A percentile compares a stretch with the other conserved stretches of the same genome.
Conservation (phyloP, 2,113 vertebrate species). For the Gadus macrocephalus region DNA sequence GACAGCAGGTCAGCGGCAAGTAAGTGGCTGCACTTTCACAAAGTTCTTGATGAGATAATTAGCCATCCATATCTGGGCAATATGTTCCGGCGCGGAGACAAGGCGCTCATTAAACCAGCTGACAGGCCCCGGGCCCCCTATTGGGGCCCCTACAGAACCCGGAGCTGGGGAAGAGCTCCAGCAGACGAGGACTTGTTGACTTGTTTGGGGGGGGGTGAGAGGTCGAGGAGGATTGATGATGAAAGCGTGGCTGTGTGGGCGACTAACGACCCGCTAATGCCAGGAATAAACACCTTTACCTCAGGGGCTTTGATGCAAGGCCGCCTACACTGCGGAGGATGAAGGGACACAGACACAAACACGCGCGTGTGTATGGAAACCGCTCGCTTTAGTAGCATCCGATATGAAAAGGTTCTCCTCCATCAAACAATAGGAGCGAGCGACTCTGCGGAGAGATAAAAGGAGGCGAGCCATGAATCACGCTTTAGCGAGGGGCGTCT, state of each 20-base stretch:
- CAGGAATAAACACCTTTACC: no score
- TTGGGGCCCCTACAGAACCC: constrained; percentile 35
- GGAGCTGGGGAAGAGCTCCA: constrained; percentile 39
- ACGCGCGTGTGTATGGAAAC: no score
- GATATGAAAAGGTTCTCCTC: no score
- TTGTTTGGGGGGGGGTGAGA: not conserved
- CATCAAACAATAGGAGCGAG: no score
- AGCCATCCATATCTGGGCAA: constrained; percentile 66
- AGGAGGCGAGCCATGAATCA: constrained; percentile 45
- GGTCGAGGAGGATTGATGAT: no score
- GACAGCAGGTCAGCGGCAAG: constrained; percentile 60
- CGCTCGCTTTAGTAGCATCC: no score
- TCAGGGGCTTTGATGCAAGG: no score
- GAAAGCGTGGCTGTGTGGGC: no score
- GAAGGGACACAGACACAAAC: no score
- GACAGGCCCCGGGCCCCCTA: constrained; percentile 36
- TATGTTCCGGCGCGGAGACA: constrained; percentile 56
- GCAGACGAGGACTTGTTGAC: constrained; percentile 51
- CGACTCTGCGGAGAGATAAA: no score
- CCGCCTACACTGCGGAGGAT: no score
- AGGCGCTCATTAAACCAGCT: constrained; percentile 55
- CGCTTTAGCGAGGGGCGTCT: constrained; percentile 40
- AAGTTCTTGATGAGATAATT: constrained; percentile 69
- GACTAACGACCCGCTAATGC: no score
- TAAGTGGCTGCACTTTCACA: constrained; percentile 53